Conservation (phyloP, 2,113 vertebrate genomes). For the Fukomys damarensis region DNA sequence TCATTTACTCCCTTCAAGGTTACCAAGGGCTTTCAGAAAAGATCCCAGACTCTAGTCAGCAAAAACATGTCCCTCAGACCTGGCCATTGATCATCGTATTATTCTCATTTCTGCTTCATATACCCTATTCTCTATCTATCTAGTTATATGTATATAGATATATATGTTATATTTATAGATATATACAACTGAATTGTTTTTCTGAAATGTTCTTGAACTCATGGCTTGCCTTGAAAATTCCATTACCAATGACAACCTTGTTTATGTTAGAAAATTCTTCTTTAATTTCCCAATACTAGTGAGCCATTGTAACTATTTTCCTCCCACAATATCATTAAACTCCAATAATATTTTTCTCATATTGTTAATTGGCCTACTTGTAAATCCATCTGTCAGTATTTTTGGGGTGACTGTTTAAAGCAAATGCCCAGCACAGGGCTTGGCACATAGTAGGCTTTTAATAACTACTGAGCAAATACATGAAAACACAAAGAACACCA, state of each 20-base stretch:
- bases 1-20: background rate
- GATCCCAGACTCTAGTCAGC: background rate
- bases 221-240: slow-evolving; percentile 14
- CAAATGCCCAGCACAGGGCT: background rate
- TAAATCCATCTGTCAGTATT: background rate
- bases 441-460: background rate
- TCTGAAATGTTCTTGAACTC: slow-evolving; percentile 3
- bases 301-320: background rate
- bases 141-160: too few species aligned
- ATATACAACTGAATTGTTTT: background rate
- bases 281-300: background rate
- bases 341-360: background rate
- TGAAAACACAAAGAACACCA: background rate
- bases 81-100: background rate
- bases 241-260: background rate
- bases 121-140: background rate
- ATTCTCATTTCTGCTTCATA: background rate
- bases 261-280: background rate
- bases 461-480: slow-evolving; percentile 17
- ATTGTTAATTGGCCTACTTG: background rate
- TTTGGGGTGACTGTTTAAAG: background rate
- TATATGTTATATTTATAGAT: too few species aligned
- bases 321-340: background rate
- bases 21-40: background rate
- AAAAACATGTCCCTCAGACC: background rate